phyloP scores from a whole-genome alignment of 2,888 invertebrate species.

The Zootermopsis nevadensis region DNA sequence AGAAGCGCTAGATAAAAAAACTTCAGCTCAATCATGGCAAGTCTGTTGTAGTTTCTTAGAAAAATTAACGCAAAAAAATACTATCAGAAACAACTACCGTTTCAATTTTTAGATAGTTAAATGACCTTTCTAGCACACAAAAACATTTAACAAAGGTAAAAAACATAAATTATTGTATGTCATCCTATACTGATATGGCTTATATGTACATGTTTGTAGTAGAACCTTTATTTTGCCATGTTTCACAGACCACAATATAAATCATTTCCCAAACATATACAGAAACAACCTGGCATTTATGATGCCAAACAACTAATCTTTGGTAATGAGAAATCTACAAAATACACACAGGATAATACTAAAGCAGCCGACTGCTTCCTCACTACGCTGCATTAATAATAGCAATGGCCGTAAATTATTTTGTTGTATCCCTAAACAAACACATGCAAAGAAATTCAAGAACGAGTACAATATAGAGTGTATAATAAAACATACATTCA shows the following conservation, averaged over 20 bases:
- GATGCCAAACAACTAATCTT: slow-evolving; percentile 31
- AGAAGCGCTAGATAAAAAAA: slow-evolving; percentile 2
- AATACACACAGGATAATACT: slow-evolving; percentile 10
- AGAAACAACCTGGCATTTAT: slow-evolving; percentile 8
- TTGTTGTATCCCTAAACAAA: slow-evolving; percentile 25
- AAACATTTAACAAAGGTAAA: neutral
- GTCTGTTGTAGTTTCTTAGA: slow-evolving; percentile 18
- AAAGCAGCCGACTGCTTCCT: slow-evolving; percentile 1
- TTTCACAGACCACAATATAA: slow-evolving; percentile 13
- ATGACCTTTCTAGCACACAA: neutral
- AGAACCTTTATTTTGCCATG: neutral
- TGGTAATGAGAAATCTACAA: slow-evolving; percentile 31
- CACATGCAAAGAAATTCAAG: slow-evolving; percentile 33
- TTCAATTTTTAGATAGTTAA: neutral
- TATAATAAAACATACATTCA: neutral
- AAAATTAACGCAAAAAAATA: neutral
- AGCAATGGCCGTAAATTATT: neutral
- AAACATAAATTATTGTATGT: neutral
- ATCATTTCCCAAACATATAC: slow-evolving; percentile 29
- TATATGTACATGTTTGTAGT: neutral
- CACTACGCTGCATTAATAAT: slow-evolving; percentile 11
- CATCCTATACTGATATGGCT: neutral
- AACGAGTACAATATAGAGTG: neutral
- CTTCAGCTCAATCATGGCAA: slow-evolving; percentile 28
- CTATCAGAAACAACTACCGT: neutral